phyloP scores from a whole-genome alignment of 1,140 invertebrate species.

The Micrasema minimum region DNA sequence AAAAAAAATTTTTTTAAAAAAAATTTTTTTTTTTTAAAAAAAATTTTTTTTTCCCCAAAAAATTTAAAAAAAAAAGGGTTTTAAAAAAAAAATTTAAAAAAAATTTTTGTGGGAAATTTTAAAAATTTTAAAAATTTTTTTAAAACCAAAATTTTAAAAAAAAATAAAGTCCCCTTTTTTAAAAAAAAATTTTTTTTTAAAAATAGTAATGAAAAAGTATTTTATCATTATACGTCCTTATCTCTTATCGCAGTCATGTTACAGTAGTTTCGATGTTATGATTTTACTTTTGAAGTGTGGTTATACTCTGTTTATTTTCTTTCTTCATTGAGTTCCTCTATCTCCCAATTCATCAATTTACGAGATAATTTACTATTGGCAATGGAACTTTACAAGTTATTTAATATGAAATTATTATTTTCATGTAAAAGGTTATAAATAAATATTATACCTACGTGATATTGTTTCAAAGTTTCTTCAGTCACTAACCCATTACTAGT shows the following conservation, averaged over 20 bases:
- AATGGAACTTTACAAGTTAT: neutral
- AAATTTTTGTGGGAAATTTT: no score
- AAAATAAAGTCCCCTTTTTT: no score
- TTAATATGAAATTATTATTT: constrained; percentile 4
- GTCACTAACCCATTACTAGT: constrained; percentile 41
- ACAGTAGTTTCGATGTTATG: constrained; percentile 40
- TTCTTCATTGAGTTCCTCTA: neutral
- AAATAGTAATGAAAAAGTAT: neutral
- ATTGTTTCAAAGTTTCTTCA: constrained; percentile 34
- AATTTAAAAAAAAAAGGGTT: no score
- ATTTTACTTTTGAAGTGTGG: constrained; percentile 43
- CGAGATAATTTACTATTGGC: neutral
- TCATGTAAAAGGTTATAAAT: neutral
- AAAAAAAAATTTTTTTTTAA: no score
- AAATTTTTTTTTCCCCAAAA: no score
- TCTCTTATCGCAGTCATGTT: constrained; percentile 26
- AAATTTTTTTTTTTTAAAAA: no score
- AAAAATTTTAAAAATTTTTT: no score
- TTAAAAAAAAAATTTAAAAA: no score
- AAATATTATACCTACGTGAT: neutral
- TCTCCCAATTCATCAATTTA: neutral
- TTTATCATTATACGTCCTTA: constrained; percentile 31
- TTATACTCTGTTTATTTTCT: constrained; percentile 23
- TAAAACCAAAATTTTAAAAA: no score
- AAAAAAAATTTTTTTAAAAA: no score